phyloP scores from a whole-genome alignment of 2,113 vertebrate genomes.

The Ageneiosus marmoratus region DNA sequence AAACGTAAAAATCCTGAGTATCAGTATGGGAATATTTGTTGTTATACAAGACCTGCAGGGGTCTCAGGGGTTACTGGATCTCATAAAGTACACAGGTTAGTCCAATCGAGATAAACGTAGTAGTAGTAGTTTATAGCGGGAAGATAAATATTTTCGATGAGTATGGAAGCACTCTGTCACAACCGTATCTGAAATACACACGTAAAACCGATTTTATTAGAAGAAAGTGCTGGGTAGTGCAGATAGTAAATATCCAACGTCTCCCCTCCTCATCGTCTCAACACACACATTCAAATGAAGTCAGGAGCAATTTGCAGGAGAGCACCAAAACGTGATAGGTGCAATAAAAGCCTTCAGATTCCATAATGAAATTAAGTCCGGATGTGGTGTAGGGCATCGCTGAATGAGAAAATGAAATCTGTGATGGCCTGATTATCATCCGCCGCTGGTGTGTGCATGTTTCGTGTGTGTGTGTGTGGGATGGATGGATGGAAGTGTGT shows the following conservation, averaged over 20 bases:
- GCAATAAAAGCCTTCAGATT: slow-evolving; percentile 68
- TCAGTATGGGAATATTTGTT: not conserved
- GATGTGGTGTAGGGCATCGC: slow-evolving; percentile 57
- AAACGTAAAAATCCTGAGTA: not conserved
- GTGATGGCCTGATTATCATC: slow-evolving; percentile 49
- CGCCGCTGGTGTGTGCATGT: not conserved
- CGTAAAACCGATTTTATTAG: slow-evolving; percentile 36
- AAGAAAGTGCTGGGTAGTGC: slow-evolving; percentile 57
- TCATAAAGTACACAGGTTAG: not conserved
- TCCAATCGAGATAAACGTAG: not conserved
- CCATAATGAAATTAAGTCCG: slow-evolving; percentile 66
- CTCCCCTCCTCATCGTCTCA: not conserved
- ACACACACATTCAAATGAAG: slow-evolving; percentile 66
- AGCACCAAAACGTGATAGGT: slow-evolving; percentile 49
- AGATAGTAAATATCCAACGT: slow-evolving; percentile 60
- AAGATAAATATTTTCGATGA: not conserved
- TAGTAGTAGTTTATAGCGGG: not conserved
- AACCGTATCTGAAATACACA: slow-evolving; percentile 54
- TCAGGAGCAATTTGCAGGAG: slow-evolving; percentile 68
- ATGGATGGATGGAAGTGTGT: not conserved
- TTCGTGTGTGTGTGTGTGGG: slow-evolving; percentile 12
- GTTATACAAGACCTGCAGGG: not conserved
- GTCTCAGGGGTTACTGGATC: not conserved
- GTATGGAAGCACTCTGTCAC: slow-evolving; percentile 27
- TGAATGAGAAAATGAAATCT: slow-evolving; percentile 64